Base-by-base conservation (phyloP, 1,140 invertebrate genomes). In the Neomicropteryx cornuta region DNA sequence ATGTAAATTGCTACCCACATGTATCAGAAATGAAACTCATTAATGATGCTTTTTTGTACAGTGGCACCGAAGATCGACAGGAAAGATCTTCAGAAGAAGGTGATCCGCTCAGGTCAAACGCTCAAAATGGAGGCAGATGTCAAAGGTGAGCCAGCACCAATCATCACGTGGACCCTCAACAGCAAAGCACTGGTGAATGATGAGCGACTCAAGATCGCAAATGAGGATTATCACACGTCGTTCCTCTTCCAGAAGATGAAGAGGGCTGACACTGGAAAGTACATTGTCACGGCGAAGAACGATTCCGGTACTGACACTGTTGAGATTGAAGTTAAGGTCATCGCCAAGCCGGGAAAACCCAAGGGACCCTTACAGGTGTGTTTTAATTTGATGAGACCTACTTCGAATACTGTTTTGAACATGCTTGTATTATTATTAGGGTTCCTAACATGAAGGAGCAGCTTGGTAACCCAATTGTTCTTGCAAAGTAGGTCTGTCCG, bases 41-140 rank as follows among this genome's bases (percentile, higher is more conserved):
- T 40, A 33, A 33, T 43, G 32, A 44, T 42, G 46, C 58, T 41
- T 40, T 44, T 42, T 39, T 51, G 60, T 51, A 46, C 56, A 83
- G 81, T 89, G 68, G 91, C 92, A 45, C 96, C 96, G 10, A 79
- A 83, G 40, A 99, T 99, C 65, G 91, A 96, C 58, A 79, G 92
- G 34, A 94, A 91, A 53, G 89, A 91, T 56, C 62, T 97, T 1
- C 79, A 83, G 44, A 90, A 88, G 62, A 83, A 89, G 47, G 76
- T 77, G 19, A 75, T 97, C 57, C 81, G 88, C 38, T 77, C 80
- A 43, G 92, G 91, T 11, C 83, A 92, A 60, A 71, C 86, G 47
- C 68, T 95, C 22, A 82, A 85, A 42, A 77, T 96, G 53, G 90
- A 95, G 48, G 85, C 87, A 24, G 83, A 87, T 50, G 78, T 97